Base-by-base conservation (phyloP, 1,140 invertebrate species). In the silkworm (Bombyx mori) region DNA sequence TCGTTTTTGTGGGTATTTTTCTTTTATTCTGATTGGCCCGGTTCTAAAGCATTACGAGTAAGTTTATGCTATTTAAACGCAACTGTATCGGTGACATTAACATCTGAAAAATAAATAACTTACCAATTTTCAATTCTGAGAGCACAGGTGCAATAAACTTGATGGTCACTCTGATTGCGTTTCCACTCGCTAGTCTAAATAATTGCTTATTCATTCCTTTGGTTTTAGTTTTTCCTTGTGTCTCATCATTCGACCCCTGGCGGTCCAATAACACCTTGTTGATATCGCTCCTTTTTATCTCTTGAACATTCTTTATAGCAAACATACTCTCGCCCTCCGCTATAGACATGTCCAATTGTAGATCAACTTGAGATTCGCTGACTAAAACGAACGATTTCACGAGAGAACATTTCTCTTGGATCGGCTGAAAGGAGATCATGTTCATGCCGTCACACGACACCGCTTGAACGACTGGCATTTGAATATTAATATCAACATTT, bases 361-460 rank as follows among this genome's bases (percentile, higher is more conserved):
- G 64, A 58, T 87, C 82, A 1, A 65, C 70, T 0, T 75, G 69
- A 59, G 75, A 79, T 55, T 85, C 76, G 18, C 83, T 83, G 26
- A 82, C 61, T 3, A 86, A 65, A 1, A 86, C 75, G 48, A 86
- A 79, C 22, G 69, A 69, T 57, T 78, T 86, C 0, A 70, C 73
- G 6, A 74, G 10, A 6, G 60, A 56, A n/a, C 62, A 61, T 5
- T 66, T 75, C 51, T 87, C 80, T 61, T 71, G 73, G 48, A 74
- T 68, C 1, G 71, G 58, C n/a, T 76, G 73, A 56, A 81, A 87
- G 0, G 60, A 61, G 0, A 87, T 55, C 58, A 75, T 75, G 49
- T 87, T 85, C 0, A 82, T 62, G 0, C 82, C 81, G 51, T 82
- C 82, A 26, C 66, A 66, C 0, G 84, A 85, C 56, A 87, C 69